phyloP scores from a whole-genome alignment of 2,888 invertebrate genomes.

The Crossocerus cetratus region DNA sequence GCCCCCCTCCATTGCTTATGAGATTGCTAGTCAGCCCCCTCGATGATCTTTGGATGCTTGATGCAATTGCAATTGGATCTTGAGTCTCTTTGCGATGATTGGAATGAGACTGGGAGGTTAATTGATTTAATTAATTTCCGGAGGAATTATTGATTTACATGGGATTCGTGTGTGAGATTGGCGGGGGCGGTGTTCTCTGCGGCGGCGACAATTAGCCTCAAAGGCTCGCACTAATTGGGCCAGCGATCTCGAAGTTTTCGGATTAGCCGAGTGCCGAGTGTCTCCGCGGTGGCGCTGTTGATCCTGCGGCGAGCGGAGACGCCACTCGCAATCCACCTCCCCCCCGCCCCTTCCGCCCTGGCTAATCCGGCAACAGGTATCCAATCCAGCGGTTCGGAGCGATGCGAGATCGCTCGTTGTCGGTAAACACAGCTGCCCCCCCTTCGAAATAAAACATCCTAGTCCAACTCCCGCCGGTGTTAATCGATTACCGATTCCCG shows the following conservation, averaged over 20 bases:
- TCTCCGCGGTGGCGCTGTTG: not conserved
- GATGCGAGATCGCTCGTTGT: slow-evolving; percentile 54
- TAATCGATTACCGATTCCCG: too few species aligned
- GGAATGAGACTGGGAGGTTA: too few species aligned
- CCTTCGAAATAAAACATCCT: too few species aligned
- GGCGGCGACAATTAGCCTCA: not conserved
- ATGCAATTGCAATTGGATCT: too few species aligned
- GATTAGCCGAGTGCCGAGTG: not conserved
- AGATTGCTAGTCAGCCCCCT: too few species aligned
- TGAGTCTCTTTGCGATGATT: too few species aligned
- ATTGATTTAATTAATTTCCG: not conserved
- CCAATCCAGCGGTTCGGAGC: slow-evolving; percentile 47
- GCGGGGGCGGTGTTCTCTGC: too few species aligned
- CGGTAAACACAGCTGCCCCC: not conserved
- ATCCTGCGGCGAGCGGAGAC: not conserved
- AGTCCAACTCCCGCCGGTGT: too few species aligned
- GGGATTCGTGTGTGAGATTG: not conserved
- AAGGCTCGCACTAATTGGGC: not conserved
- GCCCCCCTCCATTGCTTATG: not conserved
- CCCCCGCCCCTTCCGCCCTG: slow-evolving; percentile 1
- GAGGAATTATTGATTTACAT: not conserved
- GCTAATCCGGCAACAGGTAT: slow-evolving; percentile 67
- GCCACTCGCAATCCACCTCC: too few species aligned
- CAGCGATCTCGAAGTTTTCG: not conserved
- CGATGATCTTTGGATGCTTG: too few species aligned